These are phyloP conservation scores for Lypha dubia DNA, from an alignment of 2,888 invertebrate species.

Conservation along the genomic window DNA sequence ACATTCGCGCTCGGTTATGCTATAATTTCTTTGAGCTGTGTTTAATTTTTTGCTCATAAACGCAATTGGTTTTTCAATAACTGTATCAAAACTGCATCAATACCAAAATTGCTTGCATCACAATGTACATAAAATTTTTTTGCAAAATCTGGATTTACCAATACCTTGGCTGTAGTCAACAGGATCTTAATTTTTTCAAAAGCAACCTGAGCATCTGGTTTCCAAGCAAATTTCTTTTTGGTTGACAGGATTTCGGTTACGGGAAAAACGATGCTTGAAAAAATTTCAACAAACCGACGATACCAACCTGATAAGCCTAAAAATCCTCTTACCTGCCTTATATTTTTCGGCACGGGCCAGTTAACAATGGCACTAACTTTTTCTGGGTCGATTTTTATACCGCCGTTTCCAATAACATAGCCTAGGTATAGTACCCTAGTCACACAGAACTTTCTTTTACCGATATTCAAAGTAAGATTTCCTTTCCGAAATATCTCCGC, in stretches of 20 bases:
- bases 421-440: not conserved
- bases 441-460: not conserved
- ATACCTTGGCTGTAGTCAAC: not conserved
- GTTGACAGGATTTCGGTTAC: not conserved
- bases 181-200: not conserved
- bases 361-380: not conserved
- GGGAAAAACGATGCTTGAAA: not conserved
- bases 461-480: conserved; percentile 10
- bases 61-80: too few relatives aligned
- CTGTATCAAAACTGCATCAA: too few relatives aligned
- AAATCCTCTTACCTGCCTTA: too few relatives aligned
- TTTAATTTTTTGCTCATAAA: too few relatives aligned
- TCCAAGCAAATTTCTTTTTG: not conserved
- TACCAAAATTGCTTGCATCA: too few relatives aligned
- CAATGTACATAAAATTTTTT: too few relatives aligned
- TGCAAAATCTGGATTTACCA: too few relatives aligned
- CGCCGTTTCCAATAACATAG: not conserved
- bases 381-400: conserved; percentile 1
- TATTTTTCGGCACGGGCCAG: conserved; percentile 23
- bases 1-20: too few relatives aligned
- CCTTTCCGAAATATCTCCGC: not conserved
- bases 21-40: too few relatives aligned
- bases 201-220: not conserved
- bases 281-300: conserved; percentile 29
- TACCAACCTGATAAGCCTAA: conserved; percentile 43